Evolutionary conservation across 1,140 invertebrate genomes (phyloP).

Genomic region (Panonychus citri): DNA sequence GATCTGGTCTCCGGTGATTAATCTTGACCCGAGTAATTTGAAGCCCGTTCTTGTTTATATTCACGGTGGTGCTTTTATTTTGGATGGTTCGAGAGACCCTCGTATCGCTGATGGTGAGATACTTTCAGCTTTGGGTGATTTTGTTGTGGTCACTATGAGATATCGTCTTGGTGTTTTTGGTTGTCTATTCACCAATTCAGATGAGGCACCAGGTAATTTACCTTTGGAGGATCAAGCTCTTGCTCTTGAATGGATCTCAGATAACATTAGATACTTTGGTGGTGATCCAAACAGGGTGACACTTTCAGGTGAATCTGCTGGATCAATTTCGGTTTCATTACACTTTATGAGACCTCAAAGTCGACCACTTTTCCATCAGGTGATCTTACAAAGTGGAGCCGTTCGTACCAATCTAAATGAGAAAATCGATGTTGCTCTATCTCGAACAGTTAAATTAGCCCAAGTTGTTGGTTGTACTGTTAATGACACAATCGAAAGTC

Average conservation of each 20-base stretch:
- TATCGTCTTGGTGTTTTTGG: conserved; percentile 2
- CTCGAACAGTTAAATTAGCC: not conserved
- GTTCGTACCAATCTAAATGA: not conserved
- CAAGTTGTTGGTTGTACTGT: not conserved
- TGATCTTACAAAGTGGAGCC: conserved; percentile 16
- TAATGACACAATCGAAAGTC: not conserved
- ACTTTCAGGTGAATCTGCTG: conserved; percentile 32
- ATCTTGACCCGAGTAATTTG: conserved; percentile 20
- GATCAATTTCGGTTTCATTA: conserved; percentile 27
- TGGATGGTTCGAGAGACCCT: not conserved
- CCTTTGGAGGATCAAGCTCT: not conserved
- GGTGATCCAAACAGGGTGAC: conserved; percentile 23
- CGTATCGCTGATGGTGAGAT: not conserved
- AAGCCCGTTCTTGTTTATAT: conserved; percentile 6
- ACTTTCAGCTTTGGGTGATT: not conserved
- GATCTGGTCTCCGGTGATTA: conserved; percentile 36
- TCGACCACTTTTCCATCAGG: conserved; percentile 15
- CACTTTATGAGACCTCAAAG: conserved; percentile 21
- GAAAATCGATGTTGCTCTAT: not conserved
- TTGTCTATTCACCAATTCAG: not conserved
- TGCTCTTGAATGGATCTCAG: not conserved
- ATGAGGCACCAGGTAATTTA: conserved; percentile 1
- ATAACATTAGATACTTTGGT: not conserved
- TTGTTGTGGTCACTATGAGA: not conserved
- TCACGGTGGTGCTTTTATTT: conserved; percentile 5